Conservation (phyloP, 2,888 invertebrate genomes). For the Nomada flava region DNA sequence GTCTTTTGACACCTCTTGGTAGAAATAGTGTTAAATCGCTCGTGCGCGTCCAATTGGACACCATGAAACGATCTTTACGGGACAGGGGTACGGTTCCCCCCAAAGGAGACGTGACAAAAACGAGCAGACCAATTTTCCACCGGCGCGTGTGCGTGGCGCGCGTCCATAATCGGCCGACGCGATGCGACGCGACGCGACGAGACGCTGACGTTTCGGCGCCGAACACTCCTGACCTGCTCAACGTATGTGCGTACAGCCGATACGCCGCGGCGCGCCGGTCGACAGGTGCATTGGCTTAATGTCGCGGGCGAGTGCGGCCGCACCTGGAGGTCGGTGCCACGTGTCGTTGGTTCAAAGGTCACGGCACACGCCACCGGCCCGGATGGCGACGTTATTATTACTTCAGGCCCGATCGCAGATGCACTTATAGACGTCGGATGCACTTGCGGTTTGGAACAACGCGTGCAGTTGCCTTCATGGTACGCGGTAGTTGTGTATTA, state of each 20-base stretch:
- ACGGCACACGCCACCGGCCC: slow-evolving; percentile 51
- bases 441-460: slow-evolving; percentile 10
- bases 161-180: slow-evolving; percentile 8
- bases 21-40: background rate
- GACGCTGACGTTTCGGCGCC: slow-evolving; percentile 15
- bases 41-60: background rate
- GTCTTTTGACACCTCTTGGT: too few species aligned
- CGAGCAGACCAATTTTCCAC: slow-evolving; percentile 11
- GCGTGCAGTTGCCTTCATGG: background rate
- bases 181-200: background rate
- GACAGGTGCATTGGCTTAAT: slow-evolving; percentile 40
- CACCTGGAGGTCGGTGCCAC: slow-evolving; percentile 60
- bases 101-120: background rate
- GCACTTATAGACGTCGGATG: slow-evolving; percentile 23
- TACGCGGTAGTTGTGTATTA: too few species aligned
- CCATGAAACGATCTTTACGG: background rate
- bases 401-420: slow-evolving; percentile 19
- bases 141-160: too few species aligned
- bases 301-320: slow-evolving; percentile 40
- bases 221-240: slow-evolving; percentile 57
- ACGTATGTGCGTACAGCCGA: slow-evolving; percentile 25
- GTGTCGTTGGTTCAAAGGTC: slow-evolving; percentile 65
- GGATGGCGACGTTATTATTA: slow-evolving; percentile 50
- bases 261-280: slow-evolving; percentile 13
- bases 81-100: background rate